Base-by-base conservation (phyloP, 2,113 vertebrate species). In the Rhagologus leucostigma region DNA sequence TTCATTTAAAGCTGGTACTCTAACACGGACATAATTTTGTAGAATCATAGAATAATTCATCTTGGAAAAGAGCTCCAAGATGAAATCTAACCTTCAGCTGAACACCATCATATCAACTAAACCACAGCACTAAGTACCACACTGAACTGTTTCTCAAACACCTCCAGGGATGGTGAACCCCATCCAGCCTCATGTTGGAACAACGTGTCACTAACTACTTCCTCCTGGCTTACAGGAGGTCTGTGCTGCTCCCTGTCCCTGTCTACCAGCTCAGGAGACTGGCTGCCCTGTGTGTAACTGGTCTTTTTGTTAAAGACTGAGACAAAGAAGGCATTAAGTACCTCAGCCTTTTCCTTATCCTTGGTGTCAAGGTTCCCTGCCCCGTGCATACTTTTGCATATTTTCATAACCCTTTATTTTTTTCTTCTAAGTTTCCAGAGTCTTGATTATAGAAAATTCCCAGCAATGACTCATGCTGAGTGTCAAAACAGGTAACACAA, bases 1-100 rank as follows among this genome's bases (percentile, higher is more conserved):
- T 41, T 73, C 0, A 46, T 78, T 74, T 79, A 35, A 69, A 63
- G 7, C 4, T 69, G 5, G 4, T 11, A 52, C 16, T 57, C 6
- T 41, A 21, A 29, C 44, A 56, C 0, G 1, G 49, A 2, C 3
- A 56, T 8, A 15, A 33, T 46, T 46, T 44, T 46, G 15, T 39
- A 18, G 33, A 11, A 63, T 63, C 16, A 27, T 27, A 26, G 8
- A 73, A 53, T 53, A 33, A 46, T 73, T 73, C 1, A 14, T 27
- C 18, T 55, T 55, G n/a, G 57, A 55, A 33, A 47, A 64, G 29
- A 33, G 5, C 29, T 64, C 50, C 41, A 55, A 33, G 23, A 39
- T 22, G 6, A 33, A 27, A 37, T 55, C 42, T n/a, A 46, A 11
- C 7, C 27, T 27, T 39, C 39, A 6, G 11, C 9, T 64, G 49